phyloP scores from a whole-genome alignment of 2,888 invertebrate species.

The Fissipunctia ypsillon region DNA sequence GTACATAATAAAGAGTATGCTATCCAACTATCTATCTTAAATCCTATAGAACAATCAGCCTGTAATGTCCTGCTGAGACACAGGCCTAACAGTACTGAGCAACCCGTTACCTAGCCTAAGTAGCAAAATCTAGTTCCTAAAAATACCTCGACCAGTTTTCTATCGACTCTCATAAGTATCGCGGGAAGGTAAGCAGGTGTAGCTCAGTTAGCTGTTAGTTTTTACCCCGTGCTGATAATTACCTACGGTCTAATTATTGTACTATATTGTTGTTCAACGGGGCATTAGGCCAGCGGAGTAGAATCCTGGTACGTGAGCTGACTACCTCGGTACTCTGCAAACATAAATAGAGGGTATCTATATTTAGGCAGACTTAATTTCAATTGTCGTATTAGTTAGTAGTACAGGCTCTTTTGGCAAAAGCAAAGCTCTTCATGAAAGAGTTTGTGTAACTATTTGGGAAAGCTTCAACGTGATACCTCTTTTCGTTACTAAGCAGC shows the following conservation, averaged over 20 bases:
- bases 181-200: constrained; percentile 46
- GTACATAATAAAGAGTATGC: no score
- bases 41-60: background rate
- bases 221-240: constrained; percentile 46
- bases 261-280: constrained; percentile 32
- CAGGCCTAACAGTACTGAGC: background rate
- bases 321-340: background rate
- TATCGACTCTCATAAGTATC: constrained; percentile 16
- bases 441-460: background rate
- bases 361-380: background rate
- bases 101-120: background rate
- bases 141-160: constrained; percentile 43
- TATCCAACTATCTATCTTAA: no score
- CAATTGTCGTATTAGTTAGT: background rate
- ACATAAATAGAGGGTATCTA: background rate
- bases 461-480: background rate
- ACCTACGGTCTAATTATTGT: constrained; percentile 40
- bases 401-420: background rate
- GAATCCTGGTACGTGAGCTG: constrained; percentile 13
- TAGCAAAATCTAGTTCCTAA: constrained; percentile 26
- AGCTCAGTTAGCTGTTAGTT: constrained; percentile 10
- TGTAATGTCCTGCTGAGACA: no score
- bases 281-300: constrained; percentile 37
- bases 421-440: background rate
- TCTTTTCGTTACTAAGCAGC: no score